Evolutionary conservation across 92 coral and sea anemone genomes (phyloP), one percentile per base, ranked within the genome.

Genomic region (Phenganax subtilis): DNA sequence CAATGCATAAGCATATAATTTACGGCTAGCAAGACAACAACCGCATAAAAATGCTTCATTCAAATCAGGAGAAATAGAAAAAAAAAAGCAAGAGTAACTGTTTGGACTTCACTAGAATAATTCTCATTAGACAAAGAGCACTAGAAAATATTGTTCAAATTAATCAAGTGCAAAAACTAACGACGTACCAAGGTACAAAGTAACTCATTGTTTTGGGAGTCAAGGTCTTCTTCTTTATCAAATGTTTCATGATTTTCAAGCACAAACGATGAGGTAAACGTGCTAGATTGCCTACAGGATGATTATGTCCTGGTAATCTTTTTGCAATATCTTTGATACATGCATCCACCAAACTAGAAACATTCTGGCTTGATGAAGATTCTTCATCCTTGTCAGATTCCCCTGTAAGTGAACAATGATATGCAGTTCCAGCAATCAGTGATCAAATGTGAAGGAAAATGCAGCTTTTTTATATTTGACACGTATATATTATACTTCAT

Each of bases 301-400:
- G 85, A 12, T 89, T 92, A 63, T 88, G 93, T 31, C 97, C 97
- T 55, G 97, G 92, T 55, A 93, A 85, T 28, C 97, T 88, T 16
- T 82, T 82, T 51, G 88, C 85, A 27, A 93, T 67, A 54, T 93
- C 89, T 51, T 84, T 90, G 62, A 93, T 84, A 64, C 97, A 93
- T 68, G 91, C 83, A 31, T 72, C 92, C 51, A 85, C 93, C 16
- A 93, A 87, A 69, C 82, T 81, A 12, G 88, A 85, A 37, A 93
- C 90, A 17, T 89, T 90, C 20, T 93, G 85, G 79, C 87, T 93
- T 25, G 92, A 88, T 4, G 75, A 64, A 6, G 88, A 86, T 44
- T 52, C 84, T 10, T 51, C 10, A 37, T 89, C 93, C 20, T 64
- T 72, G 69, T 80, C 73, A 27, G 51, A 83, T 37, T 81, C 68